Evolutionary conservation across 1,140 invertebrate genomes (phyloP), one percentile per base, ranked within the genome.

Genomic region (Drosophila micromelanica): DNA sequence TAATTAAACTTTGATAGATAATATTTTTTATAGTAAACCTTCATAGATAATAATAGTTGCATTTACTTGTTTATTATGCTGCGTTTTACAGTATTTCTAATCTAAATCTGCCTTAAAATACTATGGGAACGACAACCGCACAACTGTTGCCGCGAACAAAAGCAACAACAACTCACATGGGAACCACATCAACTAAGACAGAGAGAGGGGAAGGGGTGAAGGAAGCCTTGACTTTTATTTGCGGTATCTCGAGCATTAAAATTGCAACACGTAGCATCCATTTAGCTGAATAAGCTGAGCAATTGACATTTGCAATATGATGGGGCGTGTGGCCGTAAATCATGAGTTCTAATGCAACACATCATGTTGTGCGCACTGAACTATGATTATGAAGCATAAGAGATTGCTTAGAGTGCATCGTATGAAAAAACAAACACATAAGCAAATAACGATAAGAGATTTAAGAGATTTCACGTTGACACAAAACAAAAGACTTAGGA

Each of bases 231-330:
- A 77, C 71, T 77, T 74, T 74, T 69, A 69, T 72, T 69, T 60
- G 71, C 59, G 40, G 64, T 61, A 60, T 74, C 63, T 64, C 63
- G 42, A 20, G 62, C 64, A 77, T 69, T 64, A 48, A 59, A 70
- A 86, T 87, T 86, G 62, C 63, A 54, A 43, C 78, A 81, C 82
- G 78, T 81, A 62, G 61, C 78, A 65, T 57, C 64, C 45, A 87
- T 82, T 86, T 82, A 62, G 71, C 43, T 57, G 78, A 70, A 40
- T 76, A 56, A 70, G 65, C 68, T 73, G 59, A 37, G 45, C 73
- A 80, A 84, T 81, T 87, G 68, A 75, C 75, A 74, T 74, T 64
- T 60, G 56, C 64, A 69, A 65, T 65, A 20, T 35, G 52, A 38
- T 55, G 69, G 49, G 30, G 42, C 42, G 43, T 45, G 42, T 30